These are phyloP conservation scores for Desoria tigrina DNA, from an alignment of 2,888 invertebrate species.

Conservation along the genomic window DNA sequence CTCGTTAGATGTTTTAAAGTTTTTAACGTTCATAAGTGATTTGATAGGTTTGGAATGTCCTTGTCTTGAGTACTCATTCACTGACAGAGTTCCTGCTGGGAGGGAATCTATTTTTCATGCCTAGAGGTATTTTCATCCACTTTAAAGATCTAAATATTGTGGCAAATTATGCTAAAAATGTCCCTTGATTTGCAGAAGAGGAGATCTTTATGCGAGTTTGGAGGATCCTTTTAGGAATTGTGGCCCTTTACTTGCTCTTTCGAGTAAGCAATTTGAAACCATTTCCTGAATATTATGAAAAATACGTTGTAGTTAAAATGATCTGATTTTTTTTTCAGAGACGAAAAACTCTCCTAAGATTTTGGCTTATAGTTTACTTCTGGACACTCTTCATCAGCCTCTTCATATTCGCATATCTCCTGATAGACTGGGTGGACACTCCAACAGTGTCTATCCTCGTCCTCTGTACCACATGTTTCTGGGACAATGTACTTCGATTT, in stretches of 20 bases:
- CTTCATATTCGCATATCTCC: constrained; percentile 29
- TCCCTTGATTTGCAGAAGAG: constrained; percentile 39
- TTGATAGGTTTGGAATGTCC: constrained; percentile 34
- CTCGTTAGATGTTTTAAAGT: too few species aligned
- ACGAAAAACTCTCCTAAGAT: constrained; percentile 36
- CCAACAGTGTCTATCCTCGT: constrained; percentile 33
- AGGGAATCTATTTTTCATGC: constrained; percentile 37
- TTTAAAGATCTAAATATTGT: too few species aligned
- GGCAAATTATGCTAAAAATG: too few species aligned
- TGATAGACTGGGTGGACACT: constrained; percentile 36
- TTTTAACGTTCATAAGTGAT: too few species aligned
- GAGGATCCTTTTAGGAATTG: constrained; percentile 31
- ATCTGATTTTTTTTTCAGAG: constrained; percentile 22
- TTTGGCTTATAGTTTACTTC: constrained; percentile 41
- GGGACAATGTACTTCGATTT: constrained; percentile 36
- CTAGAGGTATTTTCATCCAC: constrained; percentile 22
- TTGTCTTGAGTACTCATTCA: constrained; percentile 31
- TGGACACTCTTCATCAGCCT: constrained; percentile 41
- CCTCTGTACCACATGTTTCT: constrained; percentile 20
- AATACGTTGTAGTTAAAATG: not conserved
- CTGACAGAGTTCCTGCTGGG: constrained; percentile 38
- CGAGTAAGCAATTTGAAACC: constrained; percentile 22
- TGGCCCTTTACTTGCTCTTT: constrained; percentile 32
- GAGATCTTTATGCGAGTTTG: constrained; percentile 40
- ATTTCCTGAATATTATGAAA: not conserved